Evolutionary conservation across 2,797 vertebrate species (phyloP).

Genomic region (Anguilla obscura): DNA sequence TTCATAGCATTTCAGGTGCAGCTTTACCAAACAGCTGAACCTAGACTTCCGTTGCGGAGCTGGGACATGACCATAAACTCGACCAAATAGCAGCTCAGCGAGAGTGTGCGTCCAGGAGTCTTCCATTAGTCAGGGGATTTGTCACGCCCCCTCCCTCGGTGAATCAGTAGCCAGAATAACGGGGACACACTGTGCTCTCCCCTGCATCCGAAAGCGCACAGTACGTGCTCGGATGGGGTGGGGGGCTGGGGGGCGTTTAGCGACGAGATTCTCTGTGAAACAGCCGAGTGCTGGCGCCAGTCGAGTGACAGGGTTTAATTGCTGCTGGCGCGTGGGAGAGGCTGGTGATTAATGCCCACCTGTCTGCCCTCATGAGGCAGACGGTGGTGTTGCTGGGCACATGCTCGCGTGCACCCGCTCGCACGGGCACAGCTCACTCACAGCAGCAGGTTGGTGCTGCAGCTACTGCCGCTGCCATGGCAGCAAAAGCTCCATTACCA

Average conservation of each 20-base stretch:
- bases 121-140: slow-evolving; percentile 10
- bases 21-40: slow-evolving; percentile 51
- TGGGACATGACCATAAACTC: slow-evolving; percentile 21
- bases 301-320: slow-evolving; percentile 51
- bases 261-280: slow-evolving; percentile 50
- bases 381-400: slow-evolving; percentile 36
- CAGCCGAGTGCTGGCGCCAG: slow-evolving; percentile 47
- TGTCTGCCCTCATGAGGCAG: slow-evolving; percentile 56
- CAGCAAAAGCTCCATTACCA: not conserved
- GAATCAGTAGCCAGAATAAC: slow-evolving; percentile 41
- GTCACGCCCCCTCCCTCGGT: slow-evolving; percentile 28
- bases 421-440: not conserved
- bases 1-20: slow-evolving; percentile 39
- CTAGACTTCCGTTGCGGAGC: slow-evolving; percentile 44
- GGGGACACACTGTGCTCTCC: slow-evolving; percentile 39
- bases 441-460: slow-evolving; percentile 37
- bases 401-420: slow-evolving; percentile 13
- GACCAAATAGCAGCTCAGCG: slow-evolving; percentile 37
- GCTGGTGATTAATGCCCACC: slow-evolving; percentile 70
- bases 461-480: slow-evolving; percentile 20
- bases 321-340: slow-evolving; percentile 56
- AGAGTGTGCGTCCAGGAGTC: slow-evolving; percentile 4
- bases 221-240: slow-evolving; percentile 22
- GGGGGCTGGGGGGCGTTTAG: slow-evolving; percentile 16
- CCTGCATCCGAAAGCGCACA: slow-evolving; percentile 17